These are phyloP conservation scores for Hippoglossus stenolepis DNA, from an alignment of 2,113 vertebrate species.

Conservation along the genomic window DNA sequence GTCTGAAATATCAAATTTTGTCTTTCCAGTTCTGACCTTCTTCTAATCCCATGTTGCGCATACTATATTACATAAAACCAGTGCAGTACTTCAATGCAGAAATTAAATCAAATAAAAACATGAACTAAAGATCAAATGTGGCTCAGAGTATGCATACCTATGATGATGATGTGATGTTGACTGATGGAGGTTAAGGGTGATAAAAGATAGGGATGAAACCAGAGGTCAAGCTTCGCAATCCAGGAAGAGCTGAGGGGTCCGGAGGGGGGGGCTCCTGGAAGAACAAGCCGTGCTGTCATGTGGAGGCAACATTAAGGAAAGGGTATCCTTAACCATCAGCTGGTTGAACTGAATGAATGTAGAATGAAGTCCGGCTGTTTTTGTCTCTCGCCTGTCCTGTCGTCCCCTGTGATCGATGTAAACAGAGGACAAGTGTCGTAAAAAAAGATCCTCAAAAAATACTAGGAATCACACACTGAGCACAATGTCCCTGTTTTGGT, in stretches of 20 bases:
- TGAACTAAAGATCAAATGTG: not conserved
- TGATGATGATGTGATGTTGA: not conserved
- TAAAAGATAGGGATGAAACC: slow-evolving; percentile 19
- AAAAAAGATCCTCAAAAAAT: not conserved
- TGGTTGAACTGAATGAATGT: slow-evolving; percentile 7
- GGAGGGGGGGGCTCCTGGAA: slow-evolving; percentile 4
- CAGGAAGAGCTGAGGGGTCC: slow-evolving; percentile 22
- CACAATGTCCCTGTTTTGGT: not conserved
- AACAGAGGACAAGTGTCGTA: slow-evolving; percentile 31
- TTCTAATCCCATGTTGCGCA: not conserved
- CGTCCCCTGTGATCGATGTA: slow-evolving; percentile 17
- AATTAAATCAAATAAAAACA: slow-evolving; percentile 16
- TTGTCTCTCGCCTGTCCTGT: slow-evolving; percentile 6
- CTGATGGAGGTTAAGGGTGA: slow-evolving; percentile 1
- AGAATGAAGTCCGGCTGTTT: slow-evolving; percentile 1
- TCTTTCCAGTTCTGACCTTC: slow-evolving; percentile 24
- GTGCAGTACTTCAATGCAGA: not conserved
- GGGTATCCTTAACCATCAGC: not conserved
- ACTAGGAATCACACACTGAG: slow-evolving; percentile 5
- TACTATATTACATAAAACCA: not conserved
- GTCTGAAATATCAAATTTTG: slow-evolving; percentile 21
- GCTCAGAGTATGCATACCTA: slow-evolving; percentile 31
- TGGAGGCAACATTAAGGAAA: not conserved
- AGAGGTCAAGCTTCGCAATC: slow-evolving; percentile 31
- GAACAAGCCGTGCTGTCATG: not conserved